A percentile compares a stretch with the other conserved stretches of the same genome.
Evolutionary conservation across 1,140 invertebrate species (phyloP).

Genomic region (Bombus waltoni): DNA sequence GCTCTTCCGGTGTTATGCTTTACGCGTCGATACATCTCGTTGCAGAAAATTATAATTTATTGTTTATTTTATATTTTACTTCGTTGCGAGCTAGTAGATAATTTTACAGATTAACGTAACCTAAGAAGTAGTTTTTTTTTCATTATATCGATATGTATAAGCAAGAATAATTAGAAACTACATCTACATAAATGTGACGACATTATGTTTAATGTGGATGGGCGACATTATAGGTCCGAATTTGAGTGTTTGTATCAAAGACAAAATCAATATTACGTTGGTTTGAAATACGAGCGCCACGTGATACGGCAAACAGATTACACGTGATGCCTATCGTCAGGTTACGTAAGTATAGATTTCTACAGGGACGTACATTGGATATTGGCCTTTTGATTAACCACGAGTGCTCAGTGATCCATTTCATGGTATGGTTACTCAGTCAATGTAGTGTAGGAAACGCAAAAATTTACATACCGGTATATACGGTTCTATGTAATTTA

Average conservation of each 20-base stretch:
- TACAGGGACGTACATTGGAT: conserved; percentile 53
- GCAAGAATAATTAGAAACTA: not conserved
- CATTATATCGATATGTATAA: not conserved
- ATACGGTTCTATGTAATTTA: not conserved
- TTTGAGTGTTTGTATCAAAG: conserved; percentile 56
- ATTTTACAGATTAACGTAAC: not conserved
- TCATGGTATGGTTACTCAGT: not conserved
- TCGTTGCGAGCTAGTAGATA: not conserved
- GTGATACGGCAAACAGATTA: conserved; percentile 67
- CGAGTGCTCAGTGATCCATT: conserved; percentile 21
- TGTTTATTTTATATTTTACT: not conserved
- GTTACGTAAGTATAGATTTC: conserved; percentile 66
- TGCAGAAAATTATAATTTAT: not conserved
- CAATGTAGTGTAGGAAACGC: not conserved
- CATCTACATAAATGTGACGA: not conserved
- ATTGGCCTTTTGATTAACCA: conserved; percentile 52
- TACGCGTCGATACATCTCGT: not conserved
- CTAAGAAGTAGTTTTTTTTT: not conserved
- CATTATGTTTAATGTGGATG: not conserved
- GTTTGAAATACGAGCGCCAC: conserved; percentile 68
- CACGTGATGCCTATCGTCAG: conserved; percentile 64
- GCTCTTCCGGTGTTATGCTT: conserved; percentile 15
- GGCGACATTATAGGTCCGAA: conserved; percentile 29
- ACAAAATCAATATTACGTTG: conserved; percentile 69
- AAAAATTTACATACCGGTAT: not conserved